Percentiles rank a stretch among this genome's conserved stretches.
These are phyloP conservation scores for Apamea anceps DNA, from an alignment of 2,888 invertebrate species.

Conservation along the genomic window DNA sequence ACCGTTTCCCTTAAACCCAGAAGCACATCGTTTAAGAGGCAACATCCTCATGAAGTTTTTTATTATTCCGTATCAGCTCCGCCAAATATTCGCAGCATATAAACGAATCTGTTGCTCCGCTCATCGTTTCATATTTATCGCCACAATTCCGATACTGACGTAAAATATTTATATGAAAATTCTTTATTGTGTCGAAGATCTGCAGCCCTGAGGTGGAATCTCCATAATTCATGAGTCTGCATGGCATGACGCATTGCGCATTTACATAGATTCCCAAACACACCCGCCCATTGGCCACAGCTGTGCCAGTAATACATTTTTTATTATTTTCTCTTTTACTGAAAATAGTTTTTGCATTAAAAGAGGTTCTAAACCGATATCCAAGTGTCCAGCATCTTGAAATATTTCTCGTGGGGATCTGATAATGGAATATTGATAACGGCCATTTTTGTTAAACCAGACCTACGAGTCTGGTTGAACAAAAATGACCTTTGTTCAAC, in stretches of 20 bases:
- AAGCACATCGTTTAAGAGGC: neutral
- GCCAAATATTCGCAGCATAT: conserved; percentile 36
- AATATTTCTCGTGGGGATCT: conserved; percentile 22
- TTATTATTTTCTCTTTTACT: conserved; percentile 76
- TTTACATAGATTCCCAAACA: conserved; percentile 83
- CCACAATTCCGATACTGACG: conserved; percentile 46
- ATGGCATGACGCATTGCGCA: conserved; percentile 83
- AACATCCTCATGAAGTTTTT: conserved; percentile 11
- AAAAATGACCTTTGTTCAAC: neutral
- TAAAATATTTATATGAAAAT: conserved; percentile 60
- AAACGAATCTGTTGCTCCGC: conserved; percentile 34
- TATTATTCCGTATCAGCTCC: conserved; percentile 5
- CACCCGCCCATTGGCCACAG: conserved; percentile 77
- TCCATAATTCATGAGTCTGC: conserved; percentile 84
- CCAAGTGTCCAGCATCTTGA: conserved; percentile 20
- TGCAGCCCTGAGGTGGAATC: conserved; percentile 60
- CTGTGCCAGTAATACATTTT: conserved; percentile 82
- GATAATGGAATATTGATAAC: conserved; percentile 47
- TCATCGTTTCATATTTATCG: conserved; percentile 48
- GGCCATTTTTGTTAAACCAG: neutral
- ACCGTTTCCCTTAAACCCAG: neutral
- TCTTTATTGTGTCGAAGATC: conserved; percentile 54
- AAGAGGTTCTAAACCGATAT: conserved; percentile 58
- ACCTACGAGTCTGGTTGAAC: too few relatives aligned
- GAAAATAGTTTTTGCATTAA: conserved; percentile 73